Conservation (phyloP, 2,888 invertebrate genomes). For the Pseudolycoriella hygida region DNA sequence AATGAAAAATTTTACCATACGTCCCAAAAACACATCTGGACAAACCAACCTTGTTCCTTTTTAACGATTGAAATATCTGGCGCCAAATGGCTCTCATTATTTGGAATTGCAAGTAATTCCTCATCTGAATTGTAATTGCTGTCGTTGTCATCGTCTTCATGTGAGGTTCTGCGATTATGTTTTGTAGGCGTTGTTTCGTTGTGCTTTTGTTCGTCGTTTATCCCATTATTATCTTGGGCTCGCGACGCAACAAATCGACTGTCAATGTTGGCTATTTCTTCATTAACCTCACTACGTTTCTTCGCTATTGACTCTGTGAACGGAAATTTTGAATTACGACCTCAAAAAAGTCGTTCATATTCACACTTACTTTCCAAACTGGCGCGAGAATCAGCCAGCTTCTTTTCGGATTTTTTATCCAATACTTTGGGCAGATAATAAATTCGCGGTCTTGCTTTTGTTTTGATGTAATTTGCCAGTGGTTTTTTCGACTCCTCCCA, state of each 20-base stretch:
- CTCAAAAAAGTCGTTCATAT: background rate
- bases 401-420: constrained; percentile 47
- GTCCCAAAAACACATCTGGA: too few relatives aligned
- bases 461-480: constrained; percentile 68
- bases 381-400: constrained; percentile 42
- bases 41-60: too few relatives aligned
- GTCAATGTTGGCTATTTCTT: constrained; percentile 46
- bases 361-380: constrained; percentile 44
- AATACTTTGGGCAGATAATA: constrained; percentile 76
- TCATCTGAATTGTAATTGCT: too few relatives aligned
- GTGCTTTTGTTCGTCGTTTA: too few relatives aligned
- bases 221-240: too few relatives aligned
- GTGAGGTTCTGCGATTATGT: too few relatives aligned
- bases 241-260: constrained; percentile 14
- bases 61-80: too few relatives aligned
- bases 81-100: too few relatives aligned
- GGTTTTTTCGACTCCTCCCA: constrained; percentile 70
- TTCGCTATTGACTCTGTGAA: constrained; percentile 41
- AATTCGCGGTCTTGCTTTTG: constrained; percentile 69
- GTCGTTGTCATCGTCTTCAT: too few relatives aligned
- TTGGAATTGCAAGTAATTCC: too few relatives aligned
- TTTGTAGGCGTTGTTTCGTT: too few relatives aligned
- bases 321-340: background rate
- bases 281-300: constrained; percentile 42
- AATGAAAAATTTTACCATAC: too few relatives aligned